A percentile compares a stretch with the other conserved stretches of the same genome.
Conservation (phyloP, 2,797 vertebrate genomes). For the Chaenodraco wilsoni region DNA sequence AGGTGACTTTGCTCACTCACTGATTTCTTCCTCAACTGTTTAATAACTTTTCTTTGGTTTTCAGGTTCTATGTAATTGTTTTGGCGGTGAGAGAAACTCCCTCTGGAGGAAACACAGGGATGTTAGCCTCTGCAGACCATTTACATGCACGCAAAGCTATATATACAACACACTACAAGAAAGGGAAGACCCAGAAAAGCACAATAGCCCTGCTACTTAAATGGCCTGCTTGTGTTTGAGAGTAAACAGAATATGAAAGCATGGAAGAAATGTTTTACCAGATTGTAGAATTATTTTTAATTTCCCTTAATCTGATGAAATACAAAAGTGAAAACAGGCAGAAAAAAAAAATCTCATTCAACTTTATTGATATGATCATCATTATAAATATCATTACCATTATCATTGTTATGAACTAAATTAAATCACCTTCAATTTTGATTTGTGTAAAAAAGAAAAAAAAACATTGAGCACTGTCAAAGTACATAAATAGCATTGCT, state of each 20-base stretch:
- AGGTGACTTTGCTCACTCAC: too few relatives aligned
- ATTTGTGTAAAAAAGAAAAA: slow-evolving; percentile 66
- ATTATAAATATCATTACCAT: slow-evolving; percentile 87
- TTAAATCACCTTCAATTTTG: slow-evolving; percentile 65
- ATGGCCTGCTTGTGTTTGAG: slow-evolving; percentile 3
- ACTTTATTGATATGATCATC: slow-evolving; percentile 82
- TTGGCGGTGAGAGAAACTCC: too few relatives aligned
- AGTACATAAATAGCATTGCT: slow-evolving; percentile 80
- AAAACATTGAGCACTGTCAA: slow-evolving; percentile 75
- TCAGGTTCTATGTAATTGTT: too few relatives aligned
- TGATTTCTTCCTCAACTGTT: too few relatives aligned
- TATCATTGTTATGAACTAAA: slow-evolving; percentile 80
- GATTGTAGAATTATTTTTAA: slow-evolving; percentile 76
- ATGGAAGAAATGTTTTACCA: slow-evolving; percentile 3
- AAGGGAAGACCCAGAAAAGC: too few relatives aligned
- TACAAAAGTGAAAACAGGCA: slow-evolving; percentile 75
- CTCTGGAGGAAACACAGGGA: too few relatives aligned
- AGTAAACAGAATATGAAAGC: background rate
- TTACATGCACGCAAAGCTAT: too few relatives aligned
- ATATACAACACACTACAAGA: too few relatives aligned
- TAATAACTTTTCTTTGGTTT: too few relatives aligned
- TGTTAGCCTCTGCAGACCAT: too few relatives aligned
- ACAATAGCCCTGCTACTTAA: too few relatives aligned
- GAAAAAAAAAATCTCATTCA: slow-evolving; percentile 74
- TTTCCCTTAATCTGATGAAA: slow-evolving; percentile 72